These are phyloP conservation scores for Belonocnema kinseyi DNA, from an alignment of 1,140 invertebrate genomes.

Conservation along the genomic window DNA sequence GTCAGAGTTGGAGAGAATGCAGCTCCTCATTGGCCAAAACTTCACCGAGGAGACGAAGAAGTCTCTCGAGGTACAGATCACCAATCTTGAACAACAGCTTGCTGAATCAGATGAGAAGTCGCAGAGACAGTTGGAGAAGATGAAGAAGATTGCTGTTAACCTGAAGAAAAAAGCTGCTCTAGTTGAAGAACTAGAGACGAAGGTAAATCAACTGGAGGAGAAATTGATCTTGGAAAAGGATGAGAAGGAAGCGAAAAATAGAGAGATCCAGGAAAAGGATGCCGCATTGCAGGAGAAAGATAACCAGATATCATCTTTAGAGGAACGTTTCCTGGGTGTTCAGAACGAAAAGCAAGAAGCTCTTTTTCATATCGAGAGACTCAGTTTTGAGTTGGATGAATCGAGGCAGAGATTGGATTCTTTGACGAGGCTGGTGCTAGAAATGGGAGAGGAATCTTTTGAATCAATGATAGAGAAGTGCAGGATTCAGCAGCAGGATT, in stretches of 20 bases:
- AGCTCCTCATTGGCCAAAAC: constrained; percentile 45
- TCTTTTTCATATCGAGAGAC: constrained; percentile 38
- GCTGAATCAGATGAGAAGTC: constrained; percentile 54
- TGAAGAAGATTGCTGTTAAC: constrained; percentile 85
- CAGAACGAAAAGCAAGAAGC: constrained; percentile 43
- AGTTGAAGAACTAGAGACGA: constrained; percentile 80
- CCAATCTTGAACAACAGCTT: constrained; percentile 61
- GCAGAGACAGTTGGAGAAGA: constrained; percentile 78
- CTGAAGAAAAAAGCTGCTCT: constrained; percentile 83
- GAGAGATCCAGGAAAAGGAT: constrained; percentile 58
- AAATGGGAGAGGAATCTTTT: constrained; percentile 51
- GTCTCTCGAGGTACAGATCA: constrained; percentile 55
- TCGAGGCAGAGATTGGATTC: constrained; percentile 46
- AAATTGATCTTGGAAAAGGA: constrained; percentile 63
- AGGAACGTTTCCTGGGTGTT: constrained; percentile 45
- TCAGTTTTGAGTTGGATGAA: constrained; percentile 47
- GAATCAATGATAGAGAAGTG: constrained; percentile 68
- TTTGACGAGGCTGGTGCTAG: constrained; percentile 46
- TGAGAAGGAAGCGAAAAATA: constrained; percentile 64
- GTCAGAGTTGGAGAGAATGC: constrained; percentile 55
- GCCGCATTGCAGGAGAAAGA: constrained; percentile 58
- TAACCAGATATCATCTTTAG: constrained; percentile 58
- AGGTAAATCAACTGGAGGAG: constrained; percentile 59
- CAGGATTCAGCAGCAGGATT: constrained; percentile 52
- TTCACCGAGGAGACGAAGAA: constrained; percentile 55